Base-by-base conservation (phyloP, 1,140 invertebrate species). In the Rhyzopertha dominica region DNA sequence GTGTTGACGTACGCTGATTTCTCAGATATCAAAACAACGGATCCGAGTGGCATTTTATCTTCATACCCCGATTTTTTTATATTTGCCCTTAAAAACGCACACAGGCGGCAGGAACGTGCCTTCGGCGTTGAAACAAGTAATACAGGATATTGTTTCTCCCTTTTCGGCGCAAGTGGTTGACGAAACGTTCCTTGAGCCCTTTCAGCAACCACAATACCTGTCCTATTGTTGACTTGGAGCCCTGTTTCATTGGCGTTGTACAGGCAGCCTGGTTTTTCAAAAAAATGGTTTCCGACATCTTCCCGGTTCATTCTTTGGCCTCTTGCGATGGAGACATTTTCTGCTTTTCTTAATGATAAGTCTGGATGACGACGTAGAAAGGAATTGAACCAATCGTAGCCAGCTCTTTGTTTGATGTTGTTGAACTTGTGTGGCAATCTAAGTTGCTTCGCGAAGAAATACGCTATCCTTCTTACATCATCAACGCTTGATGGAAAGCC, bases 11-110 rank as follows among this genome's bases (percentile, higher is more conserved):
- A 61, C 5, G 58, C 56, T 1, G 56, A 63, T 30, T 32, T 30
- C 24, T 34, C 25, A 39, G n/a, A n/a, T n/a, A n/a, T n/a, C n/a
- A n/a, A n/a, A n/a, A n/a, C n/a, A n/a, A n/a, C n/a, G 12, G 54
- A 58, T 7, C 59, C 55, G 20, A 38, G 38, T 23, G 63, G 65
- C 17, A 66, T 24, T 8, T 49, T 53, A 24, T 64, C 56, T 46
- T 49, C 35, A 44, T 62, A 63, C 44, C 68, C 59, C 14, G 52
- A n/a, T 23, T 30, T 58, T 62, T 47, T 60, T 52, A 38, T 59
- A 55, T 36, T 53, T 48, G 9, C 65, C 66, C 51, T 62, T 63
- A 0, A 59, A 53, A 24, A 66, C 54, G 5, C 51, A n/a, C 13
- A 39, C 49, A 0, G 62, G 59, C 9, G 60, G 51, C n/a, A 62